Evolutionary conservation across 1,140 invertebrate species (phyloP).

Genomic region (Pygmarrhopalites habei): DNA sequence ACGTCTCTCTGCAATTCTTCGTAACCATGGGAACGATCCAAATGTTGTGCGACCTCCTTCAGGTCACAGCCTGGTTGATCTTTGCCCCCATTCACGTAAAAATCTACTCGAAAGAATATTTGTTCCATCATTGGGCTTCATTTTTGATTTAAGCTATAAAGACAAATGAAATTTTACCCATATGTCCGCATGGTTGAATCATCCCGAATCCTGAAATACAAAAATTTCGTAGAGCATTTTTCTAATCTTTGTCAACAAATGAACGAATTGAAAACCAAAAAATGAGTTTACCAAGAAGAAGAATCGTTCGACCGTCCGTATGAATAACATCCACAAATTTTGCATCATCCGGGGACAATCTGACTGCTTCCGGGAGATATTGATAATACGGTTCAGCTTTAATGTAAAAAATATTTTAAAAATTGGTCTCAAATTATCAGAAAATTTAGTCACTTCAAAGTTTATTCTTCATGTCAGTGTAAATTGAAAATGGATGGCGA

Average conservation of each 20-base stretch:
- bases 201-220: slow-evolving; percentile 82
- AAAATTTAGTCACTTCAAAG: no score
- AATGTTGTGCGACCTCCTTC: slow-evolving; percentile 60
- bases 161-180: no score
- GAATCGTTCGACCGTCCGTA: slow-evolving; percentile 75
- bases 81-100: slow-evolving; percentile 81
- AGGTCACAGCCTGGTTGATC: slow-evolving; percentile 80
- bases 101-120: no score
- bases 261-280: no score
- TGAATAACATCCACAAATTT: slow-evolving; percentile 82
- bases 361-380: slow-evolving; percentile 67
- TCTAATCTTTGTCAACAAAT: no score
- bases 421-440: no score
- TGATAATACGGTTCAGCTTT: slow-evolving; percentile 82
- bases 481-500: no score
- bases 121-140: no score
- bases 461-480: no score
- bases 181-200: slow-evolving; percentile 71
- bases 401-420: slow-evolving; percentile 54
- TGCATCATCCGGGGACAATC: slow-evolving; percentile 73
- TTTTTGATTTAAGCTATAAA: no score
- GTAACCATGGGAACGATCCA: slow-evolving; percentile 43
- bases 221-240: no score
- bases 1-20: slow-evolving; percentile 68
- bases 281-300: slow-evolving; percentile 71